A percentile compares a stretch with the other conserved stretches of the same genome.
Evolutionary conservation across 2,888 invertebrate species (phyloP).

Genomic region (Synergus japonicus): DNA sequence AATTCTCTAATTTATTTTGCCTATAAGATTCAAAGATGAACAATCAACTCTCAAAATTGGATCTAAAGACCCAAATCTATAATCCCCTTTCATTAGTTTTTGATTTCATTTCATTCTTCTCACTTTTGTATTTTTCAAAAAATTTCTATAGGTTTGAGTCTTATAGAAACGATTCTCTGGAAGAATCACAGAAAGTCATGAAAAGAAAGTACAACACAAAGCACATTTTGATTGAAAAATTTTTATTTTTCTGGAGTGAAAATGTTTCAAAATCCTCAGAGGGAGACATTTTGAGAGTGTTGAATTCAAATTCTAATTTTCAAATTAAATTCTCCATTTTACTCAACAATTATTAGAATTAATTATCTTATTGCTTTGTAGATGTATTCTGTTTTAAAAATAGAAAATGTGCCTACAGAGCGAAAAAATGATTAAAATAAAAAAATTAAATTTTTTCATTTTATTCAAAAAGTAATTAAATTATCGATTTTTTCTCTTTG

Average conservation of each 20-base stretch:
- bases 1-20: not conserved
- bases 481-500: too few species aligned
- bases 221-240: not conserved
- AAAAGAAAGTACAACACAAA: conserved; percentile 1
- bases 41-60: conserved; percentile 32
- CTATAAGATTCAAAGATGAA: not conserved
- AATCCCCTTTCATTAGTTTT: not conserved
- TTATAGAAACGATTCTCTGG: conserved; percentile 9
- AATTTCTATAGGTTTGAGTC: conserved; percentile 11
- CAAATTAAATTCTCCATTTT: too few species aligned
- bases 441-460: not conserved
- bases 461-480: too few species aligned
- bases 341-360: too few species aligned
- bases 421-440: too few species aligned
- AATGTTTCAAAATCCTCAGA: not conserved
- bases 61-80: conserved; percentile 9
- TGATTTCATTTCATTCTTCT: not conserved
- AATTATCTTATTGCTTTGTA: too few species aligned
- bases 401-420: too few species aligned
- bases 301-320: too few species aligned
- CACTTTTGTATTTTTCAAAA: not conserved
- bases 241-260: not conserved
- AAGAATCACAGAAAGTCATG: conserved; percentile 13
- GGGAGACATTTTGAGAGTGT: not conserved
- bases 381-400: too few species aligned